Evolutionary conservation across 1,140 invertebrate genomes (phyloP), one percentile per base, ranked within the genome.

Genomic region (Cheumatopsyche charites): DNA sequence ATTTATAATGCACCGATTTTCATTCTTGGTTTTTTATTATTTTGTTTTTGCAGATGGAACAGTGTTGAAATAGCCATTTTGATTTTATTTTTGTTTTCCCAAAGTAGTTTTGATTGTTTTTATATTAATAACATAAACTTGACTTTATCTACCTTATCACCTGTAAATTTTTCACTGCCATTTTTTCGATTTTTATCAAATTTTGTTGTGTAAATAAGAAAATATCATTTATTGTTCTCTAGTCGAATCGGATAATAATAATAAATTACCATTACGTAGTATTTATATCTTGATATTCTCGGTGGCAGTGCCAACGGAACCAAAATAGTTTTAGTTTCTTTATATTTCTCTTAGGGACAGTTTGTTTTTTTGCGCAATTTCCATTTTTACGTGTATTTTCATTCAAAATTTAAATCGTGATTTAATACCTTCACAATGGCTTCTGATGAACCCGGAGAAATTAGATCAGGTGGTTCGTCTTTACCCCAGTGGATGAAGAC

Each of bases 401-500:
- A 1, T 23, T 7, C 13, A 13, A 23, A 25, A 58, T 25, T 25
- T 25, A 23, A 25, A 25, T 25, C 25, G 13, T n/a, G 19, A 25
- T 11, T n/a, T 2, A 66, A 42, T 63, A 42, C 9, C n/a, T 11
- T 47, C 9, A 70, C 62, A 49, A 76, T 73, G 75, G 72, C 68
- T 4, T 73, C 72, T 7, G 43, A 41, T 19, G 75, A 72, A 21
- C 72, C 72, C 11, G 69, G 45, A 58, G 55, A 69, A 52, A 71
- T 73, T 6, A 36, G 49, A 21, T 76, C 75, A 23, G 71, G 72
- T 15, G 69, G 72, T 36, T 13, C 71, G 19, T 73, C 72, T 11
- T 45, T 76, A 23, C 75, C 75, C 0, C 75, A 76, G 61, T 76
- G 75, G 75, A 76, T 76, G 75, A 76, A 73, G 47, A 72, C 63